phyloP scores from a whole-genome alignment of 2,113 vertebrate genomes.

The Archocentrus centrarchus region DNA sequence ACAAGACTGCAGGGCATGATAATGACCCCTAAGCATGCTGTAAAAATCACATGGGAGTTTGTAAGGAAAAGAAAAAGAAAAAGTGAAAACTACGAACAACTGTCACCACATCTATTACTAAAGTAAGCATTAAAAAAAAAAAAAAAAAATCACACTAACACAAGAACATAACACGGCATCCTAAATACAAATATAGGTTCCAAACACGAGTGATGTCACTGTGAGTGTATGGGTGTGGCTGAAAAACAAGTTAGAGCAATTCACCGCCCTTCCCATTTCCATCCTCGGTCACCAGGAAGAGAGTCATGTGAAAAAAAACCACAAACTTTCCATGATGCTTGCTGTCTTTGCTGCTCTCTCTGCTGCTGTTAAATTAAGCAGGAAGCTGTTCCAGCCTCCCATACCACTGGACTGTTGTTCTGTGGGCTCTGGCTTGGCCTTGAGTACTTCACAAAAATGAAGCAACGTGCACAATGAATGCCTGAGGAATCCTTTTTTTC shows the following conservation, averaged over 20 bases:
- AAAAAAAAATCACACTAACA: not conserved
- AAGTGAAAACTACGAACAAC: not conserved
- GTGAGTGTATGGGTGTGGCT: slow-evolving; percentile 48
- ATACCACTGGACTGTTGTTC: slow-evolving; percentile 25
- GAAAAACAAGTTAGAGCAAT: slow-evolving; percentile 56
- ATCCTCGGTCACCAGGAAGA: slow-evolving; percentile 68
- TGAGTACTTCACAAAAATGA: slow-evolving; percentile 40
- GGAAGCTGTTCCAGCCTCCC: slow-evolving; percentile 30
- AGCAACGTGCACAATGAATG: not conserved
- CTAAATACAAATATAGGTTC: not conserved
- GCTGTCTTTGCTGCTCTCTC: slow-evolving; percentile 11
- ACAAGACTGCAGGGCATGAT: not conserved
- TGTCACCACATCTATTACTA: not conserved
- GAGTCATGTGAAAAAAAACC: slow-evolving; percentile 62
- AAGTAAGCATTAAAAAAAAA: not conserved
- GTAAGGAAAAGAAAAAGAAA: not conserved
- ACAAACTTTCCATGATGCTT: slow-evolving; percentile 76
- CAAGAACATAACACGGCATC: not conserved
- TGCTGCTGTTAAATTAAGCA: slow-evolving; percentile 26
- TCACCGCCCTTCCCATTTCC: slow-evolving; percentile 53
- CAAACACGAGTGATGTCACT: slow-evolving; percentile 33
- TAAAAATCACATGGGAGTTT: not conserved
- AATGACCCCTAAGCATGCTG: not conserved
- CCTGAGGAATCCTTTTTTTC: slow-evolving; percentile 4
- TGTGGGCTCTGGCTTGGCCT: slow-evolving; percentile 42